Base-by-base conservation (phyloP, 2,888 invertebrate species). In the Schrankia costaestrigalis region DNA sequence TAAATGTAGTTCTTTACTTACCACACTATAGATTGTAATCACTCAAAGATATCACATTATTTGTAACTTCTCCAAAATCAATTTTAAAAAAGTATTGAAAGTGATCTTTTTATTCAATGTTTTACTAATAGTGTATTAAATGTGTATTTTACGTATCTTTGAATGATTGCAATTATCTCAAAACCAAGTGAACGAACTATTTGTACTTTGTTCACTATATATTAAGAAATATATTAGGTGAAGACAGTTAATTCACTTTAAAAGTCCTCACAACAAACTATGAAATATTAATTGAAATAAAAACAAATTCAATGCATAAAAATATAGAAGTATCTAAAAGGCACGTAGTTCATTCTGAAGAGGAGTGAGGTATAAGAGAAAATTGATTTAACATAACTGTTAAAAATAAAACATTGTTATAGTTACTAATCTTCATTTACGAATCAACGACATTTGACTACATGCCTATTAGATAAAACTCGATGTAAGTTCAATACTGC, bases 201-300 rank as follows among this genome's bases (percentile, higher is more conserved):
- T 80, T 79, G 80, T 80, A 80, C 80, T 78, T 64, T 70, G 72
- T 73, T 68, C 77, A 80, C 75, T 56, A 45, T 56, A 13, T 18
- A 31, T 35, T 31, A 31, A 42, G 37, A 31, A 32, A 48, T 29
- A 46, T 54, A 43, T 38, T 41, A 43, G 33, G 27, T 41, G 41
- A 59, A 43, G 51, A 59, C 46, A 35, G 38, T 30, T 12, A 45
- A 35, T 50, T 55, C 53, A 36, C 31, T 37, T 46, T 45, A 36
- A n/a, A n/a, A n/a, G n/a, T n/a, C n/a, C n/a, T n/a, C n/a, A n/a
- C n/a, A n/a, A n/a, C n/a, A n/a, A n/a, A n/a, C n/a, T n/a, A n/a
- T n/a, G n/a, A n/a, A n/a, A 23, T 31, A 11, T 22, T 13, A 21
- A 13, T 13, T 13, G 14, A 26, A 26, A 26, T 15, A 3, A 25